Percentiles rank a stretch among this genome's conserved stretches.
These are phyloP conservation scores for Nebria ingens DNA, from an alignment of 1,140 invertebrate species.

Conservation along the genomic window DNA sequence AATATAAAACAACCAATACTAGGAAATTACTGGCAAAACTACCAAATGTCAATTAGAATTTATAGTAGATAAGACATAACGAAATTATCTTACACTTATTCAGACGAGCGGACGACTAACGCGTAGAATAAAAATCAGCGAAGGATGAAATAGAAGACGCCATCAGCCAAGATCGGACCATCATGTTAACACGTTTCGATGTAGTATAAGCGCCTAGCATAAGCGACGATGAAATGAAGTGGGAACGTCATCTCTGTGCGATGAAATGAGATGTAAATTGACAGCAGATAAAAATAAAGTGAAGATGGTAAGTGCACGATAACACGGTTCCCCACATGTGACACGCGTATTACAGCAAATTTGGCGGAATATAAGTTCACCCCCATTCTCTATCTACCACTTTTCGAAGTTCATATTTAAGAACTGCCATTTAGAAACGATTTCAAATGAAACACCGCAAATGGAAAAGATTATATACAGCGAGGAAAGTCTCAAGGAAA, in stretches of 20 bases:
- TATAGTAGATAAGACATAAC: no score
- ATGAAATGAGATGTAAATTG: conserved; percentile 19
- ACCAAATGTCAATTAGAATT: no score
- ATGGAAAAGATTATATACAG: no score
- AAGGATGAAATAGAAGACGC: conserved; percentile 4
- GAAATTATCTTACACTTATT: no score
- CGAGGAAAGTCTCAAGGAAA: no score
- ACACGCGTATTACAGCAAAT: not conserved
- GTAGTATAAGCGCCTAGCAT: no score
- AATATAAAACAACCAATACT: no score
- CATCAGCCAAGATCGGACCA: not conserved
- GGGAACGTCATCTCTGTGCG: conserved; percentile 11
- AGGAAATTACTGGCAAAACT: no score
- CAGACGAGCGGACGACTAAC: not conserved
- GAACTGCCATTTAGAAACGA: no score
- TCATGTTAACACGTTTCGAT: not conserved
- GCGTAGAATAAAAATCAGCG: not conserved
- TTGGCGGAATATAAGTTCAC: not conserved
- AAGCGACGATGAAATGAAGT: conserved; percentile 13
- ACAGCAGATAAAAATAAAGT: conserved; percentile 15
- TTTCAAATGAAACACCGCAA: no score
- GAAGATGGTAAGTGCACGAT: conserved; percentile 3
- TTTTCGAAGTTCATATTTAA: conserved; percentile 1
- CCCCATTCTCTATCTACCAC: conserved; percentile 3
- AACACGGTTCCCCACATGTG: conserved; percentile 11